Base-by-base conservation (phyloP, 2,797 vertebrate species). In the Enteromius fasciolatus region DNA sequence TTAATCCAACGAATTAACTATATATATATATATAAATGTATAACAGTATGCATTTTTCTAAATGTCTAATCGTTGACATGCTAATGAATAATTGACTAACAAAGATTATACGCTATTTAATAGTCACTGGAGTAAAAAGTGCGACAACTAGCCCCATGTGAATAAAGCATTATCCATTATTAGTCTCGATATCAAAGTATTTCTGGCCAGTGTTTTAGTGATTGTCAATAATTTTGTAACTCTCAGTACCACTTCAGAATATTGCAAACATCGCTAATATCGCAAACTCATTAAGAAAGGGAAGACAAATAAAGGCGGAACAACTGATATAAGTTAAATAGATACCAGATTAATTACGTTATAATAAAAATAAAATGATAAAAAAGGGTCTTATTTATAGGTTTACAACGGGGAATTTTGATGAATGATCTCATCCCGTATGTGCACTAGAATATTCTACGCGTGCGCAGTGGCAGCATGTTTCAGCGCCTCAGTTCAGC, bases 391-490 rank as follows among this genome's bases (percentile, higher is more conserved):
- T 54, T 48, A 41, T 73, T 64, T 36, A 20, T 76, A 28, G 44
- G 46, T 76, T 80, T 72, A 46, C 74, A 61, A 63, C 15, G 39
- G 54, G 39, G 73, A 39, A 83, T 77, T 72, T 73, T 78, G 76
- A 84, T 84, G 54, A 69, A 87, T 88, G 80, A 87, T 84, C 82
- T 86, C 87, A 88, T 69, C 61, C 54, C 41, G 61, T 80, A 31
- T 68, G 84, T 64, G 88, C 85, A 57, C 95, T 93, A 94, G 95
- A 95, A 95, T 90, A 90, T 95, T 96, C 95, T 94, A 88, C 95
- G 94, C 95, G 94, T 95, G 94, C 95, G 79, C 93, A 54, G 79
- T 95, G 76, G n/a, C 86, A 82, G 89, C 93, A 90, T 93, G 92
- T 93, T 64, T 75, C 61, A 41, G 93, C 92, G 91, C 90, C 90